Base-by-base conservation (phyloP, 2,113 vertebrate species). In the Gracilinanus agilis region DNA sequence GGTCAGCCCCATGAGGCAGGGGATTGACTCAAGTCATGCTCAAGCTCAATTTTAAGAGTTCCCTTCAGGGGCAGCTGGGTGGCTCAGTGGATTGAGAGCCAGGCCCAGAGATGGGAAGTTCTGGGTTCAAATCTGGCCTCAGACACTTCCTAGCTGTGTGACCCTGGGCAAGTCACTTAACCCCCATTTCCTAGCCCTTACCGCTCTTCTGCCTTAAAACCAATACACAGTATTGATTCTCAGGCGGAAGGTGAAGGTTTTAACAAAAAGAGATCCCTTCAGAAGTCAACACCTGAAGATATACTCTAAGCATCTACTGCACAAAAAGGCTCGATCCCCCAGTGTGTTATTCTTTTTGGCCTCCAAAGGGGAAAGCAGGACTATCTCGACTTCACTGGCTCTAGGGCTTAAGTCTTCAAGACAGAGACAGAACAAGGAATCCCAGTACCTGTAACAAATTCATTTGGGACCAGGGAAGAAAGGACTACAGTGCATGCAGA, bases 1-100 rank as follows among this genome's bases (percentile, higher is more conserved):
- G 7, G 19, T n/a, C 5, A 1, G n/a, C 61, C 92, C 91, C 49
- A 55, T 44, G 96, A 95, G 91, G 91, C 94, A 97, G 88, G 90
- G 7, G 96, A 97, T 96, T 89, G 25, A 89, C 67, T 83, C 67
- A 21, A n/a, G n/a, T 83, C 67, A 83, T 1, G 16, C 67, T 83
- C 67, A 40, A 83, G 40, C 67, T 67, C 61, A 8, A 6, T 83
- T 83, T 83, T 83, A 83, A 23, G 34, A 83, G 67, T 40, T 83
- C 67, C 67, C 34, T 83, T 83, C 67, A 40, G 67, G 49, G 49
- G 49, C 49, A 49, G 49, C 49, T 49, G 49, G 49, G 49, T 49
- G 49, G 49, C 5, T 49, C 49, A 49, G 49, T 49, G 49, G 49
- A 49, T 49, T 3, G 49, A 3, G 49, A 49, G 5, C 49, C 49